Evolutionary conservation across 1,140 invertebrate species (phyloP), one percentile per base, ranked within the genome.

Genomic region (Brevipalpus yothersi): DNA sequence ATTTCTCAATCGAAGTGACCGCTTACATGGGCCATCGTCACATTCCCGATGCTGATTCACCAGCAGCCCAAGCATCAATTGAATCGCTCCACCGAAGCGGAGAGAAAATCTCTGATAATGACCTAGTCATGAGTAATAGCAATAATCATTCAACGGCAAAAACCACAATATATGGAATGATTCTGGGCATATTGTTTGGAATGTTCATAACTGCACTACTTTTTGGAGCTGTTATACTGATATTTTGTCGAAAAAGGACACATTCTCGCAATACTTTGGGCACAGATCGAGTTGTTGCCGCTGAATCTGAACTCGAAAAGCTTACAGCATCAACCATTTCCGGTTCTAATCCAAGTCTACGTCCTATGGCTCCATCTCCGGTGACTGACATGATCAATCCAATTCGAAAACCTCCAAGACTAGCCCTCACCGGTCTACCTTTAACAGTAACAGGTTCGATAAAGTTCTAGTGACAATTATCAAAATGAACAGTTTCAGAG

Each of bases 131-230:
- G n/a, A 49, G 9, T 45, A 12, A n/a, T 40, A 19, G 19, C 23
- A 49, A 58, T 13, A 39, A 15, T 21, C 12, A 19, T 12, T 10
- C 19, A n/a, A 40, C 15, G 43, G 11, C 53, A 21, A 45, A 60
- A 41, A 39, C 61, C 13, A 41, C 61, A 42, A 9, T 63, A 10
- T 41, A 56, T 13, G 62, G 62, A 23, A 21, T 63, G 15, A 53
- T 63, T 1, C 41, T 60, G 12, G 62, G 62, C 39, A 63, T 63
- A 41, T 41, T 63, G n/a, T 57, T 61, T 43, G 62, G 62, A 15
- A 40, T 63, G n/a, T 58, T 63, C 12, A 17, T 63, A n/a, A 59
- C 61, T 40, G 41, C 61, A 47, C 45, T 57, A 15, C 47, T 63
- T 31, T 63, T 63, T 43, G 43, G 59, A 41, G 31, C 61, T 13